Evolutionary conservation across 2,888 invertebrate genomes (phyloP), one percentile per base, ranked within the genome.

Genomic region (Cantharis nigra): DNA sequence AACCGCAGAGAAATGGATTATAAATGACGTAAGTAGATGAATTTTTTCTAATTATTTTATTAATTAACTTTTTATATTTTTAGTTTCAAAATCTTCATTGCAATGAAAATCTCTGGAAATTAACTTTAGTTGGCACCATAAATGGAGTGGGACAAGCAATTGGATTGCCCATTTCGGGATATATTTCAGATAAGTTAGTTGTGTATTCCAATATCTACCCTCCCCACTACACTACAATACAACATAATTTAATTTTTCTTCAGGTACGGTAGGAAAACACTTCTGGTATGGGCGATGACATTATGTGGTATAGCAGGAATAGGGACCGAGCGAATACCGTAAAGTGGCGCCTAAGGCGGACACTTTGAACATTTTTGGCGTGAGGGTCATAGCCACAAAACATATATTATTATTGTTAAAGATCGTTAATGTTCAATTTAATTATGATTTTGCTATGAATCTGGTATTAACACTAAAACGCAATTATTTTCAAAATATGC

Each of bases 221-320:
- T 16, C 16, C 16, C 16, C 16, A n/a, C n/a, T n/a, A n/a, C n/a
- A n/a, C n/a, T n/a, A n/a, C n/a, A n/a, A n/a, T n/a, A n/a, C n/a
- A n/a, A n/a, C n/a, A n/a, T n/a, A n/a, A n/a, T n/a, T n/a, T n/a
- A n/a, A n/a, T n/a, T n/a, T n/a, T n/a, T 70, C 85, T 86, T 65
- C 83, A 91, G 91, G 82, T 92, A 91, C 89, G 94, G 94, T 3
- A 90, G 94, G 70, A 90, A 91, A 80, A 89, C 89, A 2, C 89
- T 92, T 18, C 88, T 93, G 80, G 89, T 92, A 26, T 83, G 89
- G 78, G 91, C 92, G 11, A 90, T 92, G 76, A 89, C 90, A 70
- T 87, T 92, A 81, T 92, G 93, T 26, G 92, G 91, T 71, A 87
- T 93, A 84, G 89, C 93, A 74, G 95, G 95, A 3, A 87, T 94